Conservation (phyloP, 2,797 vertebrate genomes). For the Artibeus jamaicensis region DNA sequence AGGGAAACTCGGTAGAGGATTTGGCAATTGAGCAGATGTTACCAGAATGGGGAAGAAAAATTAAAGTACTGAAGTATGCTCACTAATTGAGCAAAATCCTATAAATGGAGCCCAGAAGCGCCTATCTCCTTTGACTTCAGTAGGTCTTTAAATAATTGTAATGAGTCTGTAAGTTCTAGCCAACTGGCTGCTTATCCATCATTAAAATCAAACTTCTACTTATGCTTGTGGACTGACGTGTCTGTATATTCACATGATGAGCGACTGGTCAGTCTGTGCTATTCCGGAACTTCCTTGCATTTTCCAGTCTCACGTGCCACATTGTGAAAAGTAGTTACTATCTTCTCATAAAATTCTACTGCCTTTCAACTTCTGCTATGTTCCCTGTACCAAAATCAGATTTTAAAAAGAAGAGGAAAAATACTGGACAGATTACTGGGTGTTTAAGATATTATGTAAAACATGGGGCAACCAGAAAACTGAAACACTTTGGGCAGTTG, state of each 20-base stretch:
- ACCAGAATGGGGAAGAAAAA: neutral
- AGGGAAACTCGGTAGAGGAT: constrained; percentile 37
- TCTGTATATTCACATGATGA: constrained; percentile 50
- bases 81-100: constrained; percentile 39
- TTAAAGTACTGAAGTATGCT: neutral
- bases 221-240: neutral
- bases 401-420: neutral
- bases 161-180: neutral
- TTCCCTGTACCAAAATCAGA: neutral
- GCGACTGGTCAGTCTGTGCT: neutral
- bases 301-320: neutral
- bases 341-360: neutral
- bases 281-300: neutral
- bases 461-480: neutral
- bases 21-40: constrained; percentile 54
- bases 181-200: constrained; percentile 10
- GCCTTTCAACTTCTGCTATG: neutral
- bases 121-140: neutral
- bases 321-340: neutral
- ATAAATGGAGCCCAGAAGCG: constrained; percentile 2
- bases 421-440: neutral
- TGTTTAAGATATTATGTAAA: neutral
- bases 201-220: constrained; percentile 36
- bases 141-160: constrained; percentile 3
- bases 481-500: neutral